Percentiles rank a stretch among this genome's conserved stretches.
Evolutionary conservation across 1,140 invertebrate genomes (phyloP).

Genomic region (Drosophila pectinifera): DNA sequence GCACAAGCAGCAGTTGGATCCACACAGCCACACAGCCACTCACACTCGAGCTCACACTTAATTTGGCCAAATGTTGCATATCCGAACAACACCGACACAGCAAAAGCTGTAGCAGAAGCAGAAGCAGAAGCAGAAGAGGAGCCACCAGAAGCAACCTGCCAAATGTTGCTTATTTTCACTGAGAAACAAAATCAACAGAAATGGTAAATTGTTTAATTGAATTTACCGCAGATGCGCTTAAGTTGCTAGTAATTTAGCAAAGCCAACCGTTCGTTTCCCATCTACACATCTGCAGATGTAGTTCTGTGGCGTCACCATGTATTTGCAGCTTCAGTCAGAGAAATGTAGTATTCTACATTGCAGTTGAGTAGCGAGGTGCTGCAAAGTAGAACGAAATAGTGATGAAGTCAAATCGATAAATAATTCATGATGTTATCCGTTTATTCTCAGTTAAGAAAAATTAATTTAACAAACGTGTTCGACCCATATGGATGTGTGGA

Average conservation of each 20-base stretch:
- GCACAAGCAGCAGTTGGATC: conserved; percentile 26
- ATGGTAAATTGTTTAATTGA: conserved; percentile 82
- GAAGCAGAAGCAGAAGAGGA: not conserved
- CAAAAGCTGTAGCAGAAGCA: conserved; percentile 1
- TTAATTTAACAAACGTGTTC: not conserved
- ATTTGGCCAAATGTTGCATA: conserved; percentile 60
- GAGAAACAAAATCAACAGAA: conserved; percentile 76
- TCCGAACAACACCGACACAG: conserved; percentile 19
- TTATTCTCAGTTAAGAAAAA: not conserved
- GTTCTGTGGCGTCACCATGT: conserved; percentile 22
- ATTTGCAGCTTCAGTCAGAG: conserved; percentile 46
- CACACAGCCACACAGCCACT: conserved; percentile 18
- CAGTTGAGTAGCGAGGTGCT: not conserved
- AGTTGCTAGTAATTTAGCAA: conserved; percentile 80
- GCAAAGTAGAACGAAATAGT: not conserved
- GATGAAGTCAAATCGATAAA: not conserved
- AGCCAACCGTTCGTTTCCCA: conserved; percentile 57
- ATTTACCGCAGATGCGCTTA: conserved; percentile 82
- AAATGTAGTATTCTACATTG: not conserved
- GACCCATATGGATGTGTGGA: not conserved
- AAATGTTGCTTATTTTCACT: conserved; percentile 66
- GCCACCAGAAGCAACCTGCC: conserved; percentile 35
- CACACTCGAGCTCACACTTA: conserved; percentile 31
- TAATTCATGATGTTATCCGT: no score
- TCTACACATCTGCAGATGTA: conserved; percentile 22